Conservation (phyloP, 2,797 vertebrate species). For the Sebastiscus albofasciatus region DNA sequence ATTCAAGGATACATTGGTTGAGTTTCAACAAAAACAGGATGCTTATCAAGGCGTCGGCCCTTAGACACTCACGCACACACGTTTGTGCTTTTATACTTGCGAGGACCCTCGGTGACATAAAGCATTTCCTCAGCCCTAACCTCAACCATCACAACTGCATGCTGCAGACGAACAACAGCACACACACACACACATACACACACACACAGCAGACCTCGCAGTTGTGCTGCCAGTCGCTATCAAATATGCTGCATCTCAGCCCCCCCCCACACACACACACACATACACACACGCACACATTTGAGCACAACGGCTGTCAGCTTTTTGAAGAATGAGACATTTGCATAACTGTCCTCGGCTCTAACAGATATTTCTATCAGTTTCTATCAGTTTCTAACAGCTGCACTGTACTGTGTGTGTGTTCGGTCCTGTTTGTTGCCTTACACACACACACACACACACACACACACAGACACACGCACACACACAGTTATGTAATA, state of each 20-base stretch:
- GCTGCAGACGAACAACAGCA: neutral
- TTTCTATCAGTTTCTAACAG: neutral
- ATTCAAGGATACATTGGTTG: conserved; percentile 18
- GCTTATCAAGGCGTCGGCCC: conserved; percentile 33
- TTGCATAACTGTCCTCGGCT: neutral
- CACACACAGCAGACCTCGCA: neutral
- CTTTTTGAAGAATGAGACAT: neutral
- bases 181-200: no score
- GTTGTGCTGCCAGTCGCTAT: neutral
- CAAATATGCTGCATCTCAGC: neutral
- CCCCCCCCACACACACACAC: neutral
- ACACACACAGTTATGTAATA: neutral
- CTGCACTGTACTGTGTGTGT: neutral
- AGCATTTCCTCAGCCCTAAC: neutral
- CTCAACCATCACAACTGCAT: neutral
- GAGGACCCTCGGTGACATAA: neutral
- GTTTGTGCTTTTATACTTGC: neutral
- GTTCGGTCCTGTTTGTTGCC: no score
- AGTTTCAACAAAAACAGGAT: conserved; percentile 62
- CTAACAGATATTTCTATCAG: neutral
- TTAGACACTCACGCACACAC: conserved; percentile 6
- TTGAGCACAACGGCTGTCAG: neutral
- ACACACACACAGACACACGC: neutral
- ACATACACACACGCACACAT: neutral
- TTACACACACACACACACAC: neutral